Evolutionary conservation across 1,140 invertebrate species (phyloP).

Genomic region (Brachionus asplanchnoidis): DNA sequence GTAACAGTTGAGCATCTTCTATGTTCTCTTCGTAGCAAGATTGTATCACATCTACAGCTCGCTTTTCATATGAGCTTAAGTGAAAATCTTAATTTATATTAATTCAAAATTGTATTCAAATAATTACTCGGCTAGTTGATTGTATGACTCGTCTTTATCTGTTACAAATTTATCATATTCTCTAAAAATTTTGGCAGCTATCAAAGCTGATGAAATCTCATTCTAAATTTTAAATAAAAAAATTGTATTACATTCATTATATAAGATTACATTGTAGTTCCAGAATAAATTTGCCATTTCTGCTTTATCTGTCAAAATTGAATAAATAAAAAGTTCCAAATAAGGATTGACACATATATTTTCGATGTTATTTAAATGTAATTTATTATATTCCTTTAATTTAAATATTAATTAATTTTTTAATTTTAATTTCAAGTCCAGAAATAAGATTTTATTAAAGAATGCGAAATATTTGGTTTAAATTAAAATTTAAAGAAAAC

Average conservation of each 20-base stretch:
- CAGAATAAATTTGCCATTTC: conserved; percentile 38
- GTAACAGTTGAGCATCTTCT: neutral
- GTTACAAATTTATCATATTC: neutral
- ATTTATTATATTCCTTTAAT: no score
- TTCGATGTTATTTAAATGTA: neutral
- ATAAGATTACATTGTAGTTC: conserved; percentile 2
- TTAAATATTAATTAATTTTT: no score
- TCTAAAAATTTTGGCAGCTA: conserved; percentile 31
- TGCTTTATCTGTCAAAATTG: neutral
- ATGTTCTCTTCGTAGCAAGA: neutral
- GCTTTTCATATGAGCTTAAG: neutral
- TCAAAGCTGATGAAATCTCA: conserved; percentile 23
- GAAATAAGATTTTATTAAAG: no score
- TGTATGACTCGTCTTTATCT: neutral
- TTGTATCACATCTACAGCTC: conserved; percentile 2
- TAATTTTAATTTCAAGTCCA: no score
- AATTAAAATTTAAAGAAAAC: no score
- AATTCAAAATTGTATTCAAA: neutral
- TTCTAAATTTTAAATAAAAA: neutral
- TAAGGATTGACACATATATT: neutral
- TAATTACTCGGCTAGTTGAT: neutral
- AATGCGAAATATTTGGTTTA: no score
- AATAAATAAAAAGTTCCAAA: conserved; percentile 9
- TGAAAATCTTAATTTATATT: neutral
- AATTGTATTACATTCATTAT: neutral